A percentile compares a stretch with the other conserved stretches of the same genome.
Conservation (phyloP, 2,888 invertebrate genomes). For the Eutolmus rufibarbis region DNA sequence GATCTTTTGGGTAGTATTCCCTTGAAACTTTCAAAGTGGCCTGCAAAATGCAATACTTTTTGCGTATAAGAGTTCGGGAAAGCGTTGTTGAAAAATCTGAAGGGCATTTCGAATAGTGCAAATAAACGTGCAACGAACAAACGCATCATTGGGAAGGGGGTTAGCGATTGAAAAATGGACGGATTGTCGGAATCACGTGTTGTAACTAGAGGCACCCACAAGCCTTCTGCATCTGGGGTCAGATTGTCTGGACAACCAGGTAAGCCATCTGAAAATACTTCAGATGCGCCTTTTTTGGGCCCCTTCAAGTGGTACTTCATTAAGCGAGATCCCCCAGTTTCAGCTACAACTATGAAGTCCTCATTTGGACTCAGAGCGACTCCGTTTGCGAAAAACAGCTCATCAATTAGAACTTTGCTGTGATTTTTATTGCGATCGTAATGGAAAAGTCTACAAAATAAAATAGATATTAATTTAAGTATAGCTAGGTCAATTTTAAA, state of each 20-base stretch:
- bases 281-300: slow-evolving; percentile 77
- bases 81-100: slow-evolving; percentile 69
- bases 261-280: slow-evolving; percentile 81
- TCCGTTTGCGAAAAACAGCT: slow-evolving; percentile 89
- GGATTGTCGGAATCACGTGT: slow-evolving; percentile 69
- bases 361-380: slow-evolving; percentile 81
- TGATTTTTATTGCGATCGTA: slow-evolving; percentile 80
- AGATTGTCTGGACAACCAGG: slow-evolving; percentile 68
- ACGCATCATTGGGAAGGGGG: slow-evolving; percentile 70
- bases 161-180: slow-evolving; percentile 65
- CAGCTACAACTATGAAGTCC: slow-evolving; percentile 81
- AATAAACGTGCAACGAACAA: slow-evolving; percentile 71
- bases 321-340: slow-evolving; percentile 73
- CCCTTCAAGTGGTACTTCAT: slow-evolving; percentile 82
- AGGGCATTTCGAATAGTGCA: slow-evolving; percentile 69
- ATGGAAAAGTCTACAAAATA: slow-evolving; percentile 73
- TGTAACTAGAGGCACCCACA: slow-evolving; percentile 70
- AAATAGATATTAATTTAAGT: neutral
- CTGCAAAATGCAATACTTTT: slow-evolving; percentile 71
- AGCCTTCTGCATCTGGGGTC: slow-evolving; percentile 71
- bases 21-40: slow-evolving; percentile 68
- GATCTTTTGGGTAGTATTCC: slow-evolving; percentile 62
- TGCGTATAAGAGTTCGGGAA: slow-evolving; percentile 74
- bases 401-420: slow-evolving; percentile 77
- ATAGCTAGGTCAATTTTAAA: slow-evolving; percentile 46